Evolutionary conservation across 2,113 vertebrate genomes (phyloP), one percentile per base, ranked within the genome.

Genomic region (Amphilophus citrinellus): DNA sequence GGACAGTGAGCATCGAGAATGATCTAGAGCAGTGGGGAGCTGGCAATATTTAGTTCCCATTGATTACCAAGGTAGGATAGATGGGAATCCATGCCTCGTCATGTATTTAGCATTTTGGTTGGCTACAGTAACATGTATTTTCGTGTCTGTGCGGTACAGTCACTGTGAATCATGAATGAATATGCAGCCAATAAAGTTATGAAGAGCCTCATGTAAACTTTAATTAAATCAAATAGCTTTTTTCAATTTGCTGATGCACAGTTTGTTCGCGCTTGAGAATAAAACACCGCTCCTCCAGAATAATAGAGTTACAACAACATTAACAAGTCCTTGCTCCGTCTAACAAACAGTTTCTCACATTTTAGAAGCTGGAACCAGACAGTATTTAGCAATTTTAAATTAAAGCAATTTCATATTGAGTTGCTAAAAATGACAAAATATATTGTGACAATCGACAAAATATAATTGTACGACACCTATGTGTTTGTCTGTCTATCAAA

Each of bases 21-120:
- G 87, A 89, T 91, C 75, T 76, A 65, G 84, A 88, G 84, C 83
- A 73, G 83, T 80, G 80, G 80, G 77, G 30, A 84, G 30, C 80
- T 83, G 87, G 87, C 62, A 77, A 58, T 30, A 53, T 80, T 90
- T 76, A 61, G 47, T 68, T 86, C 44, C 63, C 53, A 76, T 71
- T 86, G 83, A 85, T 88, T 76, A 90, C 61, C 0, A 17, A 75
- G 57, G 47, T 39, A 66, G 56, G 20, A 39, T 79, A 76, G 62
- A 68, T 42, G 61, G 80, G 62, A 80, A 79, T 73, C 79, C 1
- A 17, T 15, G 71, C 61, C 63, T 80, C 35, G 76, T 85, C 24
- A 30, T 14, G 18, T 35, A 9, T 32, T 73, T 73, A 73, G 32
- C 27, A 27, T 53, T 56, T 32, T 35, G 0, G 47, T 5, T 73